A percentile compares a stretch with the other conserved stretches of the same genome.
Evolutionary conservation across 1,140 invertebrate genomes (phyloP).

Genomic region (Maniola jurtina): DNA sequence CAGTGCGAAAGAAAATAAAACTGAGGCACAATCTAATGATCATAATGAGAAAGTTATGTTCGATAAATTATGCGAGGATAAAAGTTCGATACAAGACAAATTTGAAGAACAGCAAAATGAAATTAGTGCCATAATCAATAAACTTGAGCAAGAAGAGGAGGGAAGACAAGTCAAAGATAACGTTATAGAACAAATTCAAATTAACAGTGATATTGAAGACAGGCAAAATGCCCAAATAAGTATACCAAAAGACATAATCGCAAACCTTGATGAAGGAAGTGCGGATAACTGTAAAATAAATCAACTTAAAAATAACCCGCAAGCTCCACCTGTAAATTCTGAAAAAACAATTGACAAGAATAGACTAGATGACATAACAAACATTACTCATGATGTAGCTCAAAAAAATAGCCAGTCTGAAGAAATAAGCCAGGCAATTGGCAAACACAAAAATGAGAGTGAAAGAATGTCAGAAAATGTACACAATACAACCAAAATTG

Average conservation of each 20-base stretch:
- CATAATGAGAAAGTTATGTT: not conserved
- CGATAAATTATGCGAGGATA: too few species aligned
- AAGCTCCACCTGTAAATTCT: not conserved
- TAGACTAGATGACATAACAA: not conserved
- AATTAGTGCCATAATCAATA: not conserved
- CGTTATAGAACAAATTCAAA: not conserved
- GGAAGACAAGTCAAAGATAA: not conserved
- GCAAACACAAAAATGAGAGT: not conserved
- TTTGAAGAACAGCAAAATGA: too few species aligned
- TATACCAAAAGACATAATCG: not conserved
- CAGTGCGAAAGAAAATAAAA: too few species aligned
- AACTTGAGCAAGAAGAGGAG: slow-evolving; percentile 1
- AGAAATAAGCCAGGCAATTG: not conserved
- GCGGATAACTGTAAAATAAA: too few species aligned
- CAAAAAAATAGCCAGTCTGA: not conserved
- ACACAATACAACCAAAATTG: not conserved
- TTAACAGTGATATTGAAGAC: slow-evolving; percentile 7
- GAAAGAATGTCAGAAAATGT: not conserved
- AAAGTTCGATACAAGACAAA: not conserved
- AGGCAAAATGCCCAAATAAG: not conserved
- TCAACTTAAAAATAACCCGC: too few species aligned
- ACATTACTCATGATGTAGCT: not conserved
- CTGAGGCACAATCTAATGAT: not conserved
- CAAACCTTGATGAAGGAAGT: not conserved
- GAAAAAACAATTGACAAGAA: not conserved